These are phyloP conservation scores for Orcinus orca DNA, from an alignment of 2,113 vertebrate species.

Conservation along the genomic window DNA sequence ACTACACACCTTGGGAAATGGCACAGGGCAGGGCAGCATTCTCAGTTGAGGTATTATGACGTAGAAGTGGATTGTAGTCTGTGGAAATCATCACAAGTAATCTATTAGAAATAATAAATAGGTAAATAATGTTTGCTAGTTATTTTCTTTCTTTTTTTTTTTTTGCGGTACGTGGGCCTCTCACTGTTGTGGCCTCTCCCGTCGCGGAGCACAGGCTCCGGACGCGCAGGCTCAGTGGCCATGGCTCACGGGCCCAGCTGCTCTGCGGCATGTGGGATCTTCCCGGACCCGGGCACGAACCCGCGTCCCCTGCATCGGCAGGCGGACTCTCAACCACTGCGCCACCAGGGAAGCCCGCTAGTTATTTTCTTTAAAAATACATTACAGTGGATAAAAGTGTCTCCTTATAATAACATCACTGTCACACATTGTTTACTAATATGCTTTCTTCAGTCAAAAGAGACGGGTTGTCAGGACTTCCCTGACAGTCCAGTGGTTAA, in stretches of 20 bases:
- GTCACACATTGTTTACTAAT: neutral
- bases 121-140: neutral
- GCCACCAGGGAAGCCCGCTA: neutral
- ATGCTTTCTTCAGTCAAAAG: neutral
- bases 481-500: neutral
- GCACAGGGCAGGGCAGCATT: neutral
- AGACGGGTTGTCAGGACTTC: neutral
- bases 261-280: no score
- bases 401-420: neutral
- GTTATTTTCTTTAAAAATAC: neutral
- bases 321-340: no score
- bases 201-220: no score
- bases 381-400: neutral
- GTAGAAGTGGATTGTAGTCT: neutral
- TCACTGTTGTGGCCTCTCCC: no score
- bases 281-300: no score
- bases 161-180: no score
- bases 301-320: no score
- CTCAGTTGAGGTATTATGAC: neutral
- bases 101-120: neutral
- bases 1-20: neutral
- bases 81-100: neutral
- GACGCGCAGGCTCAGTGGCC: no score
- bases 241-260: no score
- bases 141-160: neutral